Percentiles rank a stretch among this genome's conserved stretches.
Conservation (phyloP, 2,888 invertebrate genomes). For the Hemistola chrysoprasaria region DNA sequence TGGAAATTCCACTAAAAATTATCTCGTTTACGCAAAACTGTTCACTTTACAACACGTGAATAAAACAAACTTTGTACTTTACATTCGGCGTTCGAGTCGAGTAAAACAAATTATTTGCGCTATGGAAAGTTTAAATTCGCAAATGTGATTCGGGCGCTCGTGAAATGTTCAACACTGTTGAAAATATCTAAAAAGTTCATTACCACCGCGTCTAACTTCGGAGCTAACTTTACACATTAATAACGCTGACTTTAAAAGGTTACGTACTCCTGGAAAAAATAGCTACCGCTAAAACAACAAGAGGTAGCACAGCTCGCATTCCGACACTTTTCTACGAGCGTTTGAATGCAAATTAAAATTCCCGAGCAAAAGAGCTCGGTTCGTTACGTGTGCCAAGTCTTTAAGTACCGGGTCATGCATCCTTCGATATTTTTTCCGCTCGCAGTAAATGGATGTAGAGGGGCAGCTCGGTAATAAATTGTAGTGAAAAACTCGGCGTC, state of each 20-base stretch:
- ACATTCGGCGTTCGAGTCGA: neutral
- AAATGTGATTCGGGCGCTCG: conserved; percentile 17
- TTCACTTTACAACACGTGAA: conserved; percentile 16
- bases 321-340: conserved; percentile 1
- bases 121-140: conserved; percentile 13
- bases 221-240: conserved; percentile 18
- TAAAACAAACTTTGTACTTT: conserved; percentile 7
- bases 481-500: conserved; percentile 31
- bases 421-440: conserved; percentile 15
- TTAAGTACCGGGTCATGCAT: conserved; percentile 13
- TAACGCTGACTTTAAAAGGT: conserved; percentile 12
- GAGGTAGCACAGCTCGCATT: neutral
- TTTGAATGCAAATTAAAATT: conserved; percentile 8
- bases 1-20: conserved; percentile 25
- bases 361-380: conserved; percentile 1
- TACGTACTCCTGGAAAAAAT: conserved; percentile 6
- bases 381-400: conserved; percentile 13
- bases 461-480: conserved; percentile 28
- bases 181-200: conserved; percentile 22
- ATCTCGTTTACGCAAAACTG: conserved; percentile 25
- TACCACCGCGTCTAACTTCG: conserved; percentile 11
- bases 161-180: conserved; percentile 14
- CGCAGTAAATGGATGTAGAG: conserved; percentile 11
- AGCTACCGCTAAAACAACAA: conserved; percentile 3
- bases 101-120: conserved; percentile 5